Evolutionary conservation across 92 coral and sea anemone species (phyloP), one percentile per base, ranked within the genome.

Genomic region (Phymanthus crucifer): DNA sequence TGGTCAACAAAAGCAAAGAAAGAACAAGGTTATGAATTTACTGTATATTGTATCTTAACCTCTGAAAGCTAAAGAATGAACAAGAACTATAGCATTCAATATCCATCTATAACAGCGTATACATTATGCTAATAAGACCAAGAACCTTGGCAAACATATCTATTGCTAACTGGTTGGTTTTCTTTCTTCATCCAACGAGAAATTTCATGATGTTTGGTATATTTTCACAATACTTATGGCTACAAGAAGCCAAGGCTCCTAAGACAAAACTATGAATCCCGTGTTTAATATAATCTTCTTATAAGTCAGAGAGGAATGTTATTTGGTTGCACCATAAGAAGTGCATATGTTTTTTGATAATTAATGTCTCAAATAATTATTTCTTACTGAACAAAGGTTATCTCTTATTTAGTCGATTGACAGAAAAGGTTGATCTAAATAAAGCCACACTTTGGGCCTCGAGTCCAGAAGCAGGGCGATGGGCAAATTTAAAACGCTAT

Each of bases 1-100:
- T 61, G 81, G 72, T 77, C 81, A 61, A 77, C 58, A 61, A 23
- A n/a, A 18, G 10, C 29, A 38, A 37, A 32, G 5, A 54, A 2
- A 34, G 17, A 26, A 75, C 38, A 32, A 75, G 24, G 23, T 61
- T 24, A 4, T 7, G n/a, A 4, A 0, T 54, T 21, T n/a, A n/a
- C n/a, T n/a, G n/a, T n/a, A 54, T 54, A 54, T 54, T 54, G 64
- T 54, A 4, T 21, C 27, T 23, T 19, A 19, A 23, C 6, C 64
- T 26, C 14, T 61, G 68, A 27, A 27, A 7, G 68, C 32, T 8
- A 10, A 24, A 8, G 64, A 19, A 19, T 50, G n/a, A n/a, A 50
- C 3, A 50, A 50, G 18, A 54, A 23, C 6, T 54, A 54, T 50
- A 14, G 11, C 66, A n/a, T 58, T 58, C 66, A 61, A 54, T 27